These are phyloP conservation scores for Trididemnum nubilum DNA, from an alignment of 23 tunicate genomes.

Conservation along the genomic window DNA sequence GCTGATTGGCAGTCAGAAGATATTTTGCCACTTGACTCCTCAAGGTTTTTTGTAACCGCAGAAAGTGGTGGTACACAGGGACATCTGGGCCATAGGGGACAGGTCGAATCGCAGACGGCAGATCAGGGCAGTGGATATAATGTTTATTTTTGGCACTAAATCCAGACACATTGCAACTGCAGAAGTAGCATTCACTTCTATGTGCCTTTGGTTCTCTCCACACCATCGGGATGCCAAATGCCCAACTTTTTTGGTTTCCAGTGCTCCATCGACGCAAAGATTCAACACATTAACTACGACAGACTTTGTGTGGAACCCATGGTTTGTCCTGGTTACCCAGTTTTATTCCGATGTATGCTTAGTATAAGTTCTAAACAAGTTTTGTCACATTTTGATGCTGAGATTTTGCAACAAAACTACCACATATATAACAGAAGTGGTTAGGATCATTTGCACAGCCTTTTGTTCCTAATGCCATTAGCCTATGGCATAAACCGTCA, in stretches of 20 bases:
- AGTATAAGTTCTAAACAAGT: conserved; percentile 4
- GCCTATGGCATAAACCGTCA: conserved; percentile 2
- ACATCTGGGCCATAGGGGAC: conserved; percentile 26
- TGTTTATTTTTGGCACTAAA: too few relatives aligned
- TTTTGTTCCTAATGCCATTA: conserved; percentile 7
- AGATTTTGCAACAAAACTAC: conserved; percentile 9
- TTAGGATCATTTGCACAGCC: conserved; percentile 1
- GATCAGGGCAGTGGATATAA: background rate
- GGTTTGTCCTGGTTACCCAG: conserved; percentile 32
- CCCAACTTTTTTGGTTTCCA: conserved; percentile 19
- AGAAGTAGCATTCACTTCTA: conserved; percentile 15
- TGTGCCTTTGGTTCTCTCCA: conserved; percentile 28
- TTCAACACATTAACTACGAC: conserved; percentile 20
- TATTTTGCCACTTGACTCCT: too few relatives aligned
- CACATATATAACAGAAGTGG: conserved; percentile 44
- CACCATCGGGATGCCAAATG: conserved; percentile 25
- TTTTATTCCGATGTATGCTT: conserved; percentile 3
- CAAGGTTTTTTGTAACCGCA: too few relatives aligned
- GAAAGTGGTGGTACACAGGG: too few relatives aligned
- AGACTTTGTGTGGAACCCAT: conserved; percentile 46
- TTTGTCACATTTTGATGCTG: conserved; percentile 25
- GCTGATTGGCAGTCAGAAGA: too few relatives aligned
- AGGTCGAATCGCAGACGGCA: conserved; percentile 24
- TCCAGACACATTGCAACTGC: conserved; percentile 9
- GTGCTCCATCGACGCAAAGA: conserved; percentile 16